phyloP scores from a whole-genome alignment of 1,140 invertebrate species.

The Hylaeus volcanicus region DNA sequence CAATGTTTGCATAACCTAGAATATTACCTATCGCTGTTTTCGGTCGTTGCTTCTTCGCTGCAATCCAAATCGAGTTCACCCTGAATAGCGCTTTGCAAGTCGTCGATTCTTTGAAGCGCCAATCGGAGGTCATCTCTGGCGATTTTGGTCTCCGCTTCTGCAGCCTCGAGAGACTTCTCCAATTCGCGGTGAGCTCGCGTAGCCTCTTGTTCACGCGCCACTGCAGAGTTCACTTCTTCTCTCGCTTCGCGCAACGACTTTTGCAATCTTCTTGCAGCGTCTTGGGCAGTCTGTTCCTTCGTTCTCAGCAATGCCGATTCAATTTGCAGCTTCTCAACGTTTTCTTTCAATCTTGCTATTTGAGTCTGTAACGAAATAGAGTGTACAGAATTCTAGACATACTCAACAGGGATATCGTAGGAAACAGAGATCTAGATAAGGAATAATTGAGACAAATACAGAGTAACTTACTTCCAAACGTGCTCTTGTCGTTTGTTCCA shows the following conservation, averaged over 20 bases:
- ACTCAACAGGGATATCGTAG: too few relatives aligned
- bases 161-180: constrained; percentile 85
- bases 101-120: constrained; percentile 91
- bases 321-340: constrained; percentile 88
- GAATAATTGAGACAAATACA: background rate
- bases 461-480: constrained; percentile 86
- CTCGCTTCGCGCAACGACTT: constrained; percentile 85
- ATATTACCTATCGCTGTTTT: constrained; percentile 83
- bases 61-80: constrained; percentile 84
- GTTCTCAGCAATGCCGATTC: constrained; percentile 87
- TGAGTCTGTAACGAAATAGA: constrained; percentile 82
- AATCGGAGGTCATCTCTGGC: constrained; percentile 87
- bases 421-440: too few relatives aligned
- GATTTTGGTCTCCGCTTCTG: constrained; percentile 84
- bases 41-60: constrained; percentile 82
- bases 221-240: constrained; percentile 85
- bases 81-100: constrained; percentile 92
- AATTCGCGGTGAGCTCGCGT: constrained; percentile 85
- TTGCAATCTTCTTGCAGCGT: constrained; percentile 88
- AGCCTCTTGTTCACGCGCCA: constrained; percentile 87
- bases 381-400: background rate
- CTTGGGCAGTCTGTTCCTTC: constrained; percentile 88
- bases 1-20: background rate
- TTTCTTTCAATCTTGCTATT: constrained; percentile 90
- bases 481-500: constrained; percentile 92